phyloP scores from a whole-genome alignment of 2,888 invertebrate species.

The Synanthedon vespiformis region DNA sequence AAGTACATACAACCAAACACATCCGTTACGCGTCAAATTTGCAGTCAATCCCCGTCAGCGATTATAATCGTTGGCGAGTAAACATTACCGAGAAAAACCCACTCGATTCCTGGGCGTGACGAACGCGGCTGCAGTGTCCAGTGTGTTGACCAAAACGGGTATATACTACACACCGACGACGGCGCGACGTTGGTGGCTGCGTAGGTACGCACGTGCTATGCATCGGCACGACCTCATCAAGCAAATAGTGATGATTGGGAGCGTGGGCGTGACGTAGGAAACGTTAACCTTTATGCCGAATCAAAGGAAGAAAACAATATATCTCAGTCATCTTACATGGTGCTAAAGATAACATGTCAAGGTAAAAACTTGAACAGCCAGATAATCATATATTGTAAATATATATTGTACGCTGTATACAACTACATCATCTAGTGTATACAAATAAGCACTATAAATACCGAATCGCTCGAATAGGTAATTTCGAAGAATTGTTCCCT shows the following conservation, averaged over 20 bases:
- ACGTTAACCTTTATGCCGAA: slow-evolving; percentile 31
- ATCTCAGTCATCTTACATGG: slow-evolving; percentile 12
- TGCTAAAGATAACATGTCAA: slow-evolving; percentile 10
- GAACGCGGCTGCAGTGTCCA: slow-evolving; percentile 4
- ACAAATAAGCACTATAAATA: no score
- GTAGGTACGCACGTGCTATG: slow-evolving; percentile 45
- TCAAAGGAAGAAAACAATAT: slow-evolving; percentile 14
- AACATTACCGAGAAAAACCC: slow-evolving; percentile 36
- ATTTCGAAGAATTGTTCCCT: no score
- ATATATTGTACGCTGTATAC: no score
- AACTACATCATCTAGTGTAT: no score
- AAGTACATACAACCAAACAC: slow-evolving; percentile 4
- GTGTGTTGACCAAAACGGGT: slow-evolving; percentile 3
- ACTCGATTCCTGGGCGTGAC: slow-evolving; percentile 26
- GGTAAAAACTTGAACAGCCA: slow-evolving; percentile 3
- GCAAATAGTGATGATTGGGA: slow-evolving; percentile 19
- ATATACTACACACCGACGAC: background rate
- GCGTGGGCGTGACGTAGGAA: slow-evolving; percentile 50
- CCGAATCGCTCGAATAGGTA: no score
- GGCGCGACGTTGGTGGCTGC: slow-evolving; percentile 7
- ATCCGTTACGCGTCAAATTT: slow-evolving; percentile 17
- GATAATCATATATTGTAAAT: no score
- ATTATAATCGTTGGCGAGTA: slow-evolving; percentile 13
- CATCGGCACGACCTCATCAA: slow-evolving; percentile 37
- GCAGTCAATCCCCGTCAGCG: slow-evolving; percentile 10